Conservation (phyloP, 2,888 invertebrate species). For the Chydorus sphaericus region DNA sequence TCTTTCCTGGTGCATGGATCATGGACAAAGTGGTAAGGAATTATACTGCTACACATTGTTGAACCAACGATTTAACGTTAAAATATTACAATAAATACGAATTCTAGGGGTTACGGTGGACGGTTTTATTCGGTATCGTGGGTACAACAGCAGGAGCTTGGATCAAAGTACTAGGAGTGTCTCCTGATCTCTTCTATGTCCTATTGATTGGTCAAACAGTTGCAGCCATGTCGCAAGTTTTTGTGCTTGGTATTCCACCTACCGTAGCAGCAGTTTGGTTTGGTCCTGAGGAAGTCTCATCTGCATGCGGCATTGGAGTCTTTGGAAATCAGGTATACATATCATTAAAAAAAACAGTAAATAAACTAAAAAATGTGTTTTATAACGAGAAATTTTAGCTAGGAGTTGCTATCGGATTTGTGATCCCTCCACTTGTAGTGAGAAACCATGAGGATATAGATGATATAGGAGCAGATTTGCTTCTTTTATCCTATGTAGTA, state of each 20-base stretch:
- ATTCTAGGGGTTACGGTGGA: slow-evolving; percentile 64
- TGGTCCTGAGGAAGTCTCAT: slow-evolving; percentile 86
- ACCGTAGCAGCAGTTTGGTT: slow-evolving; percentile 94
- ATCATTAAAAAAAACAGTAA: too few relatives aligned
- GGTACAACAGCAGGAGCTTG: slow-evolving; percentile 82
- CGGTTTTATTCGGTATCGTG: slow-evolving; percentile 63
- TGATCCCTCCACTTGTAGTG: slow-evolving; percentile 53
- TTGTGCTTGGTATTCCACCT: slow-evolving; percentile 84
- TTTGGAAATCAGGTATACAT: slow-evolving; percentile 89
- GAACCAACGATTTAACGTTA: too few relatives aligned
- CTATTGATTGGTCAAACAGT: slow-evolving; percentile 80
- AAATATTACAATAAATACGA: too few relatives aligned
- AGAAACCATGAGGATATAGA: slow-evolving; percentile 27
- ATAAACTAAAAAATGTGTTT: slow-evolving; percentile 16
- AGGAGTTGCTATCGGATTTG: slow-evolving; percentile 79
- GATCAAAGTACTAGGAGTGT: slow-evolving; percentile 77
- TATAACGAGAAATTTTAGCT: too few relatives aligned
- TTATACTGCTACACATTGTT: too few relatives aligned
- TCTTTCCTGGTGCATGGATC: slow-evolving; percentile 93
- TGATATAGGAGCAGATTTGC: slow-evolving; percentile 52
- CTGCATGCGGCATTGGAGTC: slow-evolving; percentile 92
- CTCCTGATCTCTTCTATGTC: slow-evolving; percentile 70
- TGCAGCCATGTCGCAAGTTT: slow-evolving; percentile 63
- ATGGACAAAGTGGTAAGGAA: slow-evolving; percentile 80
- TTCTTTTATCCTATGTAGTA: slow-evolving; percentile 69